A percentile compares a stretch with the other conserved stretches of the same genome.
Conservation (phyloP, 2,113 vertebrate genomes). For the Trichechus manatus region DNA sequence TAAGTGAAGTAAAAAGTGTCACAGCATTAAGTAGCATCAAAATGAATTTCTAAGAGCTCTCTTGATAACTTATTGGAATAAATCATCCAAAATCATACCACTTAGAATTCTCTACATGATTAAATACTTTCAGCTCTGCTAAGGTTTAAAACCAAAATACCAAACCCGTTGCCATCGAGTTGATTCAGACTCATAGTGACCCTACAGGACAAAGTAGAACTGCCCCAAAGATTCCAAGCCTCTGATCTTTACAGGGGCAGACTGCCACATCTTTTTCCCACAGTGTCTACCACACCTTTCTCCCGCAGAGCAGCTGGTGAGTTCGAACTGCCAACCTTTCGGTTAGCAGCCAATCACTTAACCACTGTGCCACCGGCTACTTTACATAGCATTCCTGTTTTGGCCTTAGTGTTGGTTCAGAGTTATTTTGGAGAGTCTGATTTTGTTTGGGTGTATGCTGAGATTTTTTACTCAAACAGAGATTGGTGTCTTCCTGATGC, state of each 20-base stretch:
- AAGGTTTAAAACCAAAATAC: neutral
- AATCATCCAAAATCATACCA: neutral
- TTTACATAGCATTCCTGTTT: slow-evolving; percentile 20
- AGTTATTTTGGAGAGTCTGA: slow-evolving; percentile 34
- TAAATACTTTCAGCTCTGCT: neutral
- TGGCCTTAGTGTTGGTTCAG: neutral
- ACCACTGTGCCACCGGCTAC: too few species aligned
- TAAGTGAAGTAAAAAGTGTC: slow-evolving; percentile 44
- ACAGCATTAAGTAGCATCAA: neutral
- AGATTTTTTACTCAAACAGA: slow-evolving; percentile 22
- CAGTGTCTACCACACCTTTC: too few species aligned
- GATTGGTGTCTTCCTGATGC: neutral
- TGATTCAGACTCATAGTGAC: too few species aligned
- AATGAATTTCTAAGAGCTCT: slow-evolving; percentile 49
- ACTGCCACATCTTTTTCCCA: too few species aligned
- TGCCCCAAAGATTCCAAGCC: too few species aligned
- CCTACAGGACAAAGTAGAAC: too few species aligned
- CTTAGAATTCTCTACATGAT: neutral
- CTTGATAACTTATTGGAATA: neutral
- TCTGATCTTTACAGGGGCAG: too few species aligned
- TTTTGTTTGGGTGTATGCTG: neutral
- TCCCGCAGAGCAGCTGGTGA: too few species aligned
- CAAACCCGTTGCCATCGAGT: too few species aligned
- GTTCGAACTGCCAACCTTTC: too few species aligned
- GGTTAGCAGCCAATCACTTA: too few species aligned